Evolutionary conservation across 2,113 vertebrate genomes (phyloP).

Genomic region (Caretta caretta): DNA sequence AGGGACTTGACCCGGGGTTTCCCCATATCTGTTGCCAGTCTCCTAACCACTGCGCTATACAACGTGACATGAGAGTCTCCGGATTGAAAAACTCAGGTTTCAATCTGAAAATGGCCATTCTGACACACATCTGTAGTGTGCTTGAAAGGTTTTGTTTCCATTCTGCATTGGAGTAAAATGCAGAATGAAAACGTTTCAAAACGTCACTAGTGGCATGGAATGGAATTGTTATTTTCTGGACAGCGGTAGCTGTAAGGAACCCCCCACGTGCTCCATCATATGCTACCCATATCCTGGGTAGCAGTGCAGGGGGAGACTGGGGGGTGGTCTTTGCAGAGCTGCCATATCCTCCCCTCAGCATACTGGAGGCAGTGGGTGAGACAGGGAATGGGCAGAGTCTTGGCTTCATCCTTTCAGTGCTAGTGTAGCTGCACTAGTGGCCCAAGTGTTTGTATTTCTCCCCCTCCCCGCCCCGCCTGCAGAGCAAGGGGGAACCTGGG

Average conservation of each 20-base stretch:
- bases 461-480: no score
- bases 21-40: background rate
- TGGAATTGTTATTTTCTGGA: background rate
- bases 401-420: background rate
- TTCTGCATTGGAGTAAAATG: background rate
- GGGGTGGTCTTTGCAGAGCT: background rate
- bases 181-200: background rate
- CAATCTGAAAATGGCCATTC: background rate
- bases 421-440: no score
- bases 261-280: background rate
- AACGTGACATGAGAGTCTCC: background rate
- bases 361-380: background rate
- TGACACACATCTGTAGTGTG: background rate
- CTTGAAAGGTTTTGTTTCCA: no score
- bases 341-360: background rate
- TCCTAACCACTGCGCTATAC: background rate
- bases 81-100: background rate
- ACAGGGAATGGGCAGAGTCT: background rate
- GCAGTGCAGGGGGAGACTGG: background rate
- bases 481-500: background rate
- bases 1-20: background rate
- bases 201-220: background rate
- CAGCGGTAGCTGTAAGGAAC: background rate
- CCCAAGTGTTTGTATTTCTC: no score
- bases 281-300: background rate